phyloP scores from a whole-genome alignment of 1,140 invertebrate genomes.

The Drosophila ananassae region DNA sequence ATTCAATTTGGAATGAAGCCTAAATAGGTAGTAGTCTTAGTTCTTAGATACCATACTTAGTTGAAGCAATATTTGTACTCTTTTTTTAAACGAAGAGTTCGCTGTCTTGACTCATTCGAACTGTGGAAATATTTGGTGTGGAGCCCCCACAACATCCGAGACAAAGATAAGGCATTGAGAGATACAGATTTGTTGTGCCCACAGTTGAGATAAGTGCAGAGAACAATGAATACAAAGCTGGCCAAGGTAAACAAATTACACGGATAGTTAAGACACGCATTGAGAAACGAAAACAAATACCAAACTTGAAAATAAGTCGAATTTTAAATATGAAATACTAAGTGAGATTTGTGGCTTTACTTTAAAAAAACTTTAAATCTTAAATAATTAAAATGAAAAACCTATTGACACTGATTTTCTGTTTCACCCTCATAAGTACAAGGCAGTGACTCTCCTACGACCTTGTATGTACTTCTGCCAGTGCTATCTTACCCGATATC shows the following conservation, averaged over 20 bases:
- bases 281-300: not conserved
- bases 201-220: constrained; percentile 38
- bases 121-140: constrained; percentile 18
- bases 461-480: constrained; percentile 32
- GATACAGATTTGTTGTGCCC: constrained; percentile 37
- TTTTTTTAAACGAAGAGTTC: not conserved
- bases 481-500: constrained; percentile 33
- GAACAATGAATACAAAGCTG: constrained; percentile 27
- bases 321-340: not conserved
- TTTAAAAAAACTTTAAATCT: too few relatives aligned
- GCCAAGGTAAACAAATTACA: constrained; percentile 44
- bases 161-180: constrained; percentile 74
- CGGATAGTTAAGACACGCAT: not conserved
- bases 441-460: constrained; percentile 6
- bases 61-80: not conserved
- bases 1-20: too few relatives aligned
- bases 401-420: constrained; percentile 2
- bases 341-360: not conserved
- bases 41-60: not conserved
- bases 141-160: constrained; percentile 30
- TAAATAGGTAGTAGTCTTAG: too few relatives aligned
- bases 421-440: not conserved
- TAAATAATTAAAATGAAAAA: not conserved
- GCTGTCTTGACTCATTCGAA: constrained; percentile 18
- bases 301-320: not conserved